Evolutionary conservation across 2,113 vertebrate species (phyloP), one percentile per base, ranked within the genome.

Genomic region (Orycteropus afer): DNA sequence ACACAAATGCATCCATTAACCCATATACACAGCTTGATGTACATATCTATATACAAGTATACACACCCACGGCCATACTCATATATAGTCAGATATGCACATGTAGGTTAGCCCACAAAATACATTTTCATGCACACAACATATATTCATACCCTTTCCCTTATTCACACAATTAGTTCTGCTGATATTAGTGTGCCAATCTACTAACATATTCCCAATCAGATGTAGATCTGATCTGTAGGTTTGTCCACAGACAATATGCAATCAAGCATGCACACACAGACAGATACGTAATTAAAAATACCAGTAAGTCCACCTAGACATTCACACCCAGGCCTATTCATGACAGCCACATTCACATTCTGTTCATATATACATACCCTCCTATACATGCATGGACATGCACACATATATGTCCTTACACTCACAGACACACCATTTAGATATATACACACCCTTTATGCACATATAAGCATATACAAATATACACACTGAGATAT

Each of bases 301-400:
- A 84, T 91, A 47, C n/a, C 96, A 67, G 49, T 84, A 59, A 95
- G 81, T 84, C 51, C 95, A 97, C 89, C 92, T n/a, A 87, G 34
- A 91, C 69, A 94, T 80, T 94, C 51, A 93, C 53, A 90, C n/a
- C 84, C 4, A 84, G 11, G 69, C 45, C 47, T 94, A 81, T n/a
- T 95, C 85, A 89, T 53, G 69, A 79, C 37, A 92, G 67, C 47
- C 10, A 93, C 79, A 78, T 18, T 63, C 71, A 92, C 17, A 79
- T 13, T 55, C 15, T 87, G 45, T 69, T 57, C 17, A 79, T 34
- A 83, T 29, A 82, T 22, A 94, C 4, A 86, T 11, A 83, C 15
- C 7, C 2, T 87, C 25, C 11, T 47, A 77, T 78, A 81, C 37
- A 89, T 78, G 23, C 77, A 90, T 25, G 20, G 79, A 55, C 59